Evolutionary conservation across 2,888 invertebrate species (phyloP).

Genomic region (Venusia cambrica): DNA sequence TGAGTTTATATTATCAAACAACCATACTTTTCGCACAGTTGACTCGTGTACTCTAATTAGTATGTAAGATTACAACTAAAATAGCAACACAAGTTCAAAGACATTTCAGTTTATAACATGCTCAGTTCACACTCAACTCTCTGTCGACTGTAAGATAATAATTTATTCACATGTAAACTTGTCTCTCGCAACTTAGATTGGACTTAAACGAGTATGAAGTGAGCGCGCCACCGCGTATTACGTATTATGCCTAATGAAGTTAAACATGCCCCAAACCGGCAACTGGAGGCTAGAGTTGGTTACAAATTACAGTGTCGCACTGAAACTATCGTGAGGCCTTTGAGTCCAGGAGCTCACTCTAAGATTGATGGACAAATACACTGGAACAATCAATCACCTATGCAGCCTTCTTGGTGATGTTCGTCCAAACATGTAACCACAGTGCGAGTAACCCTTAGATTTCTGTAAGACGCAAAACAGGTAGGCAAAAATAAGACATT

Average conservation of each 20-base stretch:
- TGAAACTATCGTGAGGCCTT: slow-evolving; percentile 39
- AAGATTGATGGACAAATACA: slow-evolving; percentile 1
- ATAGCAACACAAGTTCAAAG: slow-evolving; percentile 35
- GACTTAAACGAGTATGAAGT: slow-evolving; percentile 78
- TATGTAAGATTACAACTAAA: slow-evolving; percentile 21
- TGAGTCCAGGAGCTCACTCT: slow-evolving; percentile 2
- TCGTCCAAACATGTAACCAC: no score
- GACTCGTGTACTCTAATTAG: no score
- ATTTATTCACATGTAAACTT: slow-evolving; percentile 79
- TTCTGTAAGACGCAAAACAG: no score
- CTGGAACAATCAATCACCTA: no score
- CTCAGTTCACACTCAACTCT: slow-evolving; percentile 40
- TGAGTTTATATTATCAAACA: no score
- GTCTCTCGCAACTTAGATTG: slow-evolving; percentile 75
- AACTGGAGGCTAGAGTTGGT: slow-evolving; percentile 49
- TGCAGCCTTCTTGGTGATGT: no score
- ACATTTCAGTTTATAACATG: slow-evolving; percentile 35
- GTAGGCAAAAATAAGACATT: no score
- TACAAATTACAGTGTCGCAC: slow-evolving; percentile 47
- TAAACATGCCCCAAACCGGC: slow-evolving; percentile 70
- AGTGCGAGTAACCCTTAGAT: no score
- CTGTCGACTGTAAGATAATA: slow-evolving; percentile 69
- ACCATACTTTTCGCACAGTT: no score
- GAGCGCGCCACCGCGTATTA: slow-evolving; percentile 66
- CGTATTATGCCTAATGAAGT: slow-evolving; percentile 78